A percentile compares a stretch with the other conserved stretches of the same genome.
phyloP scores from a whole-genome alignment of 1,140 invertebrate genomes.

The Pentalonia nigronervosa region DNA sequence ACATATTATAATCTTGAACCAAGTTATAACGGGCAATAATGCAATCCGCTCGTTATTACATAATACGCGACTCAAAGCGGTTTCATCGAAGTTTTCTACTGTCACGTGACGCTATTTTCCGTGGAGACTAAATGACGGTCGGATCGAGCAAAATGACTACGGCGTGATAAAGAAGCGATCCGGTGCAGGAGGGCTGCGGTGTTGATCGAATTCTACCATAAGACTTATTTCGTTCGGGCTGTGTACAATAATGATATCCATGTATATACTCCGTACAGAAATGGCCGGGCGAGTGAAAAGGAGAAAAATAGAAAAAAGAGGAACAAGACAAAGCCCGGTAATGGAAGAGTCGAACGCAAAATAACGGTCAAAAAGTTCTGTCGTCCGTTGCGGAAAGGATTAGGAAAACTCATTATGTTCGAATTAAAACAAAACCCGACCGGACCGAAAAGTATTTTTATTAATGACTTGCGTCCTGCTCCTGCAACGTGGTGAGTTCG shows the following conservation, averaged over 20 bases:
- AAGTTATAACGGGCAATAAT: too few relatives aligned
- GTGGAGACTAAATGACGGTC: not conserved
- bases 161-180: not conserved
- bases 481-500: not conserved
- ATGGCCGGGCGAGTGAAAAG: not conserved
- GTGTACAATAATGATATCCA: not conserved
- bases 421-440: slow-evolving; percentile 41
- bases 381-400: slow-evolving; percentile 34
- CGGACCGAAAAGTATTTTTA: slow-evolving; percentile 42
- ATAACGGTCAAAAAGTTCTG: slow-evolving; percentile 35
- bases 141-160: not conserved
- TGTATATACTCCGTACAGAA: not conserved
- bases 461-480: slow-evolving; percentile 28
- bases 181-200: not conserved
- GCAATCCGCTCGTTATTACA: too few relatives aligned
- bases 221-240: not conserved
- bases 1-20: too few relatives aligned
- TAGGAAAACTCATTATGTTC: slow-evolving; percentile 42
- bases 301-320: not conserved
- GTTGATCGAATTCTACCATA: not conserved
- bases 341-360: not conserved
- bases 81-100: too few relatives aligned
- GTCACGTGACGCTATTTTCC: not conserved
- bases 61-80: too few relatives aligned
- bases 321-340: slow-evolving; percentile 5